Evolutionary conservation across 1,140 invertebrate genomes (phyloP), one percentile per base, ranked within the genome.

Genomic region (Hyles vespertilio): DNA sequence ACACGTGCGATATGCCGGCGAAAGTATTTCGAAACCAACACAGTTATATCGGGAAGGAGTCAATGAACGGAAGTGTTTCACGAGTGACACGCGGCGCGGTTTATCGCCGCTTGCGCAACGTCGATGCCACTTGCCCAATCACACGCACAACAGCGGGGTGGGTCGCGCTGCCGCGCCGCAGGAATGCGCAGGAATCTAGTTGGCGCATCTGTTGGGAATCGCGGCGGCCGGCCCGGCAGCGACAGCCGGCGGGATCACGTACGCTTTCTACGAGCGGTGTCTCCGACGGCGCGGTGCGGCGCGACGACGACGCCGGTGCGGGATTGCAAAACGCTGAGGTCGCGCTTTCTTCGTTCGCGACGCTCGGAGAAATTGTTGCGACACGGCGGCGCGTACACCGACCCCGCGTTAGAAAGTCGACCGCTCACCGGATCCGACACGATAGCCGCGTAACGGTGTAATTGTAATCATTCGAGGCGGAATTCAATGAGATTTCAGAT

Each of bases 11-110:
- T 61, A 59, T 67, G 62, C 65, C 72, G 65, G 68, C 70, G 71
- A 77, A 83, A 78, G 72, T 70, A 77, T 87, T 81, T 84, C 80
- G 77, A 84, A 77, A 86, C 65, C 74, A 75, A 63, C 68, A 58
- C 69, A 71, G 74, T 79, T 86, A 84, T 82, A 86, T 86, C 81
- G 79, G 80, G 79, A 81, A 81, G 71, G 83, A 87, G 86, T 89
- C 86, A 89, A 89, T 79, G 86, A 87, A 89, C 86, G 86, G 81
- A 89, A 87, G 83, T 85, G 78, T 85, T 89, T 89, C 81, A 84
- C 81, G 75, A 77, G 72, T 87, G 86, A 89, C 84, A 86, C 77
- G 77, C 74, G 75, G 61, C 72, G 72, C 73, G 70, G 73, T 80
- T 82, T 84, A 85, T 89, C 84, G 71, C 65, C 55, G 61, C 80